Conservation (phyloP, 1,140 invertebrate genomes). For the Drosophila lowei region DNA sequence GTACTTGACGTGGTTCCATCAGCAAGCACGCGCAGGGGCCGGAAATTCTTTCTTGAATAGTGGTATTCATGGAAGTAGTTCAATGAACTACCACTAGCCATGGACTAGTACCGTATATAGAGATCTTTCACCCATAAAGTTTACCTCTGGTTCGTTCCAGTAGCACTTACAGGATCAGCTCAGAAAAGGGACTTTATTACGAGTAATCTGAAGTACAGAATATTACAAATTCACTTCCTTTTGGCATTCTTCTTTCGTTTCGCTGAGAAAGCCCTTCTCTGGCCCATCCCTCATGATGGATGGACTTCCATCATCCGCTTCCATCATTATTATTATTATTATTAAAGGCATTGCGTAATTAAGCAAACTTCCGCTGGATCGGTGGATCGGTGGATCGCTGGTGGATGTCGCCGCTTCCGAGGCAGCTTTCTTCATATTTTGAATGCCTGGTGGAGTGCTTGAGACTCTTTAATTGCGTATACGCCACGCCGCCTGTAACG, state of each 20-base stretch:
- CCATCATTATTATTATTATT: slow-evolving; percentile 17
- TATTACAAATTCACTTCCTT: too few relatives aligned
- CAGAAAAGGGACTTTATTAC: too few relatives aligned
- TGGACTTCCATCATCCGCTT: slow-evolving; percentile 12
- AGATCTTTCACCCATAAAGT: too few relatives aligned
- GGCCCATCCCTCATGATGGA: not conserved
- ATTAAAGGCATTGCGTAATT: slow-evolving; percentile 58
- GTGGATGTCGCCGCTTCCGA: slow-evolving; percentile 62
- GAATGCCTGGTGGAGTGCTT: slow-evolving; percentile 43
- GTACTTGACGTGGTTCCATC: slow-evolving; percentile 14
- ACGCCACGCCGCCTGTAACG: slow-evolving; percentile 70
- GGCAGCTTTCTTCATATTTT: slow-evolving; percentile 75
- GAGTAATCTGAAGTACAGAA: too few relatives aligned
- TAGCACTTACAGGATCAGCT: too few relatives aligned
- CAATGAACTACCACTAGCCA: not conserved
- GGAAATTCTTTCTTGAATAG: not conserved
- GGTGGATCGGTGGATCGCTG: slow-evolving; percentile 21
- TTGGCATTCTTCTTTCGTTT: too few relatives aligned
- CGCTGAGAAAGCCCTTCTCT: too few relatives aligned
- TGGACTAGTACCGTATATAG: too few relatives aligned
- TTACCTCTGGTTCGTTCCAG: too few relatives aligned
- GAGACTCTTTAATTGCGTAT: slow-evolving; percentile 69
- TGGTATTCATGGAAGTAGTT: not conserved
- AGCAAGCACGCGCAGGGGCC: too few relatives aligned
- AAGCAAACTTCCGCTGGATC: slow-evolving; percentile 68